phyloP scores from a whole-genome alignment of 2,797 vertebrate genomes.

The Ptychobarbus kaznakovi region DNA sequence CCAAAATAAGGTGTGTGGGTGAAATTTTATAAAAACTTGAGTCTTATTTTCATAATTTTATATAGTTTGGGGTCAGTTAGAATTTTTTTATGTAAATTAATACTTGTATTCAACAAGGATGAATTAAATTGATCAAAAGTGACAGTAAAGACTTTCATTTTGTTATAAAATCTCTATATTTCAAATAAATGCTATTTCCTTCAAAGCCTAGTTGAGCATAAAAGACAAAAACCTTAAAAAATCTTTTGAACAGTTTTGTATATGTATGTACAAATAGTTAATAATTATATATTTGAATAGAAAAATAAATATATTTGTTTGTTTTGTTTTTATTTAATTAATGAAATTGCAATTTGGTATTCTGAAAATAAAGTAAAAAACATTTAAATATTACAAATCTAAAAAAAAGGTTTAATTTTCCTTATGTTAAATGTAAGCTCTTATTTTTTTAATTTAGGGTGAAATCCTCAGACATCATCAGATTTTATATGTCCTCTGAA shows the following conservation, averaged over 20 bases:
- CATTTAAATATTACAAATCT: background rate
- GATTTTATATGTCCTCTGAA: background rate
- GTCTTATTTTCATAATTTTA: background rate
- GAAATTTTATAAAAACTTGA: background rate
- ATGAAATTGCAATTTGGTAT: background rate
- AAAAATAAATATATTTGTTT: background rate
- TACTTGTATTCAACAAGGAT: background rate
- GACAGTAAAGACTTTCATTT: background rate
- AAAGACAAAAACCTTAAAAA: background rate
- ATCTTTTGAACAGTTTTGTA: background rate
- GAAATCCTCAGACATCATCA: background rate
- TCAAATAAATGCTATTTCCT: background rate
- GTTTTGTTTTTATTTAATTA: background rate
- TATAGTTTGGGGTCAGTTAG: background rate
- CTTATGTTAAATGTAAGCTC: background rate
- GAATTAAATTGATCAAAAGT: background rate
- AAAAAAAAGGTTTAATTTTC: background rate
- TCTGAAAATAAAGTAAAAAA: background rate
- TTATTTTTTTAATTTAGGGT: background rate
- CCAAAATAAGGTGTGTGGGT: constrained; percentile 86
- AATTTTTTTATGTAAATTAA: background rate
- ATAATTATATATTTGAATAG: background rate
- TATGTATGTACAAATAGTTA: background rate
- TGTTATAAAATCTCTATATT: too few relatives aligned
- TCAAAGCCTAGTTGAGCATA: background rate